Conservation (phyloP, 2,113 vertebrate genomes). For the Ifrita kowaldi region DNA sequence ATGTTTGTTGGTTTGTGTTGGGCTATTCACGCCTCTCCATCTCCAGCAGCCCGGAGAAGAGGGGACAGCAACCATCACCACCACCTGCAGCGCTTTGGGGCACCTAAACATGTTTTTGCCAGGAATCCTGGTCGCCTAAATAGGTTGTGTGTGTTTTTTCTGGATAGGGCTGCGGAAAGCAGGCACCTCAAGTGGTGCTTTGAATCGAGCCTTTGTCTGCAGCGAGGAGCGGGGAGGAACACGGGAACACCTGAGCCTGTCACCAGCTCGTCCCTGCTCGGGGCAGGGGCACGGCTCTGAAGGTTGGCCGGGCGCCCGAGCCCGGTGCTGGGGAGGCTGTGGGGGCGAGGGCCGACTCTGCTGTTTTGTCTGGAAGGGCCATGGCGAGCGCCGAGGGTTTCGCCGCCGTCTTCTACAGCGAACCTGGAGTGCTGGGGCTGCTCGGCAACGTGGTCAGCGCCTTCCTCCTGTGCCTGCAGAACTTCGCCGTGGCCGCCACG, state of each 20-base stretch:
- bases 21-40: constrained; percentile 40
- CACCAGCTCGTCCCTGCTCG: background rate
- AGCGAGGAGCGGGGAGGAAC: background rate
- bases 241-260: constrained; percentile 51
- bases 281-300: background rate
- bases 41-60: constrained; percentile 34
- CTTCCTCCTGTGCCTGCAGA: constrained; percentile 85
- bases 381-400: constrained; percentile 78
- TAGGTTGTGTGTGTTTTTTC: constrained; percentile 51
- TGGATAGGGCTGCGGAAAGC: constrained; percentile 42
- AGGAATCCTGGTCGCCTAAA: constrained; percentile 8
- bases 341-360: background rate
- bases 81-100: constrained; percentile 50
- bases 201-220: constrained; percentile 50
- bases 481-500: constrained; percentile 72
- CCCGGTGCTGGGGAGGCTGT: background rate
- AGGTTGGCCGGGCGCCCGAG: background rate
- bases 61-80: constrained; percentile 36
- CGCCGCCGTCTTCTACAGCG: constrained; percentile 88
- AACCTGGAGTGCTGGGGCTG: constrained; percentile 85
- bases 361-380: constrained; percentile 32
- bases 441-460: constrained; percentile 86
- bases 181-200: constrained; percentile 35
- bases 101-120: constrained; percentile 63
- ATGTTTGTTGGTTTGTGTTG: background rate